Evolutionary conservation across 2,888 invertebrate genomes (phyloP).

Genomic region (Melipona bicolor): DNA sequence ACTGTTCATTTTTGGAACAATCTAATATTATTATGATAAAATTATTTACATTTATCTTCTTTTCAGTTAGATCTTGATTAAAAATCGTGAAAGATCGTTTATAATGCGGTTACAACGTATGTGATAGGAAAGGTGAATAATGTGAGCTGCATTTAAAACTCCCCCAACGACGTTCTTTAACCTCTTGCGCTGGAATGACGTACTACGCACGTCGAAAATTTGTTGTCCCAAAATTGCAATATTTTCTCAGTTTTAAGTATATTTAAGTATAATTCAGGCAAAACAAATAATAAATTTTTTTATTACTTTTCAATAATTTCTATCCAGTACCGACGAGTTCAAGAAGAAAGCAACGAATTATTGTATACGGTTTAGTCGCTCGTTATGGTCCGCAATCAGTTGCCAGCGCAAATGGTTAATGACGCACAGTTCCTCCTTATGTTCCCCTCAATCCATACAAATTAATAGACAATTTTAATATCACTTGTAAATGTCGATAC

Average conservation of each 20-base stretch:
- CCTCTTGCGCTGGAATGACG: background rate
- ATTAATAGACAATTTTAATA: constrained; percentile 65
- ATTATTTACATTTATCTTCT: background rate
- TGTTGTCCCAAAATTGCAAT: too few species aligned
- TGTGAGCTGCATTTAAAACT: constrained; percentile 59
- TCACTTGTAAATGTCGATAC: constrained; percentile 26
- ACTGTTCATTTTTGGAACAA: too few species aligned
- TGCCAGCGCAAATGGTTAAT: constrained; percentile 29
- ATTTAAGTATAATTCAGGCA: too few species aligned
- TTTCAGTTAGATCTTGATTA: constrained; percentile 19
- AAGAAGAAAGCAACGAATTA: too few species aligned
- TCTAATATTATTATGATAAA: background rate
- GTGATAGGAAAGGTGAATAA: constrained; percentile 35
- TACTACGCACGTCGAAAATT: too few species aligned
- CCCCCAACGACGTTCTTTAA: constrained; percentile 46
- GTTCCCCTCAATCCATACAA: constrained; percentile 47
- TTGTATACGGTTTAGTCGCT: too few species aligned
- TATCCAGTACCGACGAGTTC: too few species aligned
- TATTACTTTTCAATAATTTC: too few species aligned
- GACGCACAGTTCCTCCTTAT: constrained; percentile 23
- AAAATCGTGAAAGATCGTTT: constrained; percentile 34
- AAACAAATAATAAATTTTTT: too few species aligned
- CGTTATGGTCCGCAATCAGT: too few species aligned
- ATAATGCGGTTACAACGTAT: constrained; percentile 20
- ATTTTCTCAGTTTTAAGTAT: too few species aligned